phyloP scores from a whole-genome alignment of 2,113 vertebrate species.

The Calyptommatus sinebrachiatus region DNA sequence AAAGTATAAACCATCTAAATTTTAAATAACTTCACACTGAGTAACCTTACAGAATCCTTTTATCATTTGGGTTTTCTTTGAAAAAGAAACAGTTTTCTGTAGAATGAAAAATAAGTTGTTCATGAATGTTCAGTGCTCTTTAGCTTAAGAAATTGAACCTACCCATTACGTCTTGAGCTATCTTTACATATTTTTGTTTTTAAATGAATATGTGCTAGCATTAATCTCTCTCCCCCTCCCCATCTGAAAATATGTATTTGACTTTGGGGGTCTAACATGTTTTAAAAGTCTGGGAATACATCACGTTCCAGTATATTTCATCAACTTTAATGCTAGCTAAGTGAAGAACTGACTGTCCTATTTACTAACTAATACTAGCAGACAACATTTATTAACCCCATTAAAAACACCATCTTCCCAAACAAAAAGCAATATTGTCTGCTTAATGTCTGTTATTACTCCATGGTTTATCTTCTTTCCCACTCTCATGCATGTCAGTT shows the following conservation, averaged over 20 bases:
- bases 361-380: no score
- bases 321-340: no score
- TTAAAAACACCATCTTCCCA: background rate
- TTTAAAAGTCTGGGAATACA: no score
- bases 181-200: no score
- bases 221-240: no score
- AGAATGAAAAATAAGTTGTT: background rate
- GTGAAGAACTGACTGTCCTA: no score
- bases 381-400: no score
- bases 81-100: background rate
- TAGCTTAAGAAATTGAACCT: background rate
- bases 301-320: no score
- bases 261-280: no score
- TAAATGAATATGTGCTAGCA: no score
- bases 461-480: slow-evolving; percentile 5
- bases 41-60: background rate
- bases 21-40: background rate
- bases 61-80: background rate
- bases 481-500: slow-evolving; percentile 4
- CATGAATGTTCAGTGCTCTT: background rate
- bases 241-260: no score
- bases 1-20: background rate
- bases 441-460: background rate
- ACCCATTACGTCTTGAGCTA: background rate
- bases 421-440: background rate